Evolutionary conservation across 2,797 vertebrate genomes (phyloP).

Genomic region (Sibirionetta formosa): DNA sequence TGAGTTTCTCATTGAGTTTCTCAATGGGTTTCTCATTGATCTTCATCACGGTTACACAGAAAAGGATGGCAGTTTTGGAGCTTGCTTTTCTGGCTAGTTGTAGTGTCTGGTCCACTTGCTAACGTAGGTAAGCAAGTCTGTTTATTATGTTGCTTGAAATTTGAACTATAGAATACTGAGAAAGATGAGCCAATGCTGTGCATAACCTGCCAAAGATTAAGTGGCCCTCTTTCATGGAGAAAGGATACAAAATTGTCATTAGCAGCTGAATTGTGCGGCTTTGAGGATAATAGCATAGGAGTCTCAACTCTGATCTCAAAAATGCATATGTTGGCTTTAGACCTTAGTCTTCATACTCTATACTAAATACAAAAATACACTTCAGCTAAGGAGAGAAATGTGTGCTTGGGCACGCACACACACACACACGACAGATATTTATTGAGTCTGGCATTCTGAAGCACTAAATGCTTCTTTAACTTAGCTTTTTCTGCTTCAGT

Average conservation of each 20-base stretch:
- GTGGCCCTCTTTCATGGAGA: slow-evolving; percentile 16
- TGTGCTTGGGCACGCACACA: background rate
- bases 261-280: slow-evolving; percentile 18
- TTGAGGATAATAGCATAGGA: background rate
- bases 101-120: background rate
- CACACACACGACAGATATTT: slow-evolving; percentile 45
- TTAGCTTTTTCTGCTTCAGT: slow-evolving; percentile 81
- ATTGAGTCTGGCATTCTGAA: slow-evolving; percentile 72
- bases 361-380: background rate
- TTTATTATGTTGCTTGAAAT: background rate
- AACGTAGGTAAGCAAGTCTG: background rate
- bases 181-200: background rate
- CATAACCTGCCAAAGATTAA: slow-evolving; percentile 30
- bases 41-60: background rate
- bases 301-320: background rate
- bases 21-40: background rate
- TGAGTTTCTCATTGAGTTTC: background rate
- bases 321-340: background rate
- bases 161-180: background rate
- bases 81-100: background rate
- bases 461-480: slow-evolving; percentile 80
- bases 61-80: background rate
- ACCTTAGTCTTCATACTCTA: background rate
- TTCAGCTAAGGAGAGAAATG: background rate
- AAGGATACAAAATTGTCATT: slow-evolving; percentile 25